These are phyloP conservation scores for Onychorhynchus coronatus DNA, from an alignment of 2,113 vertebrate species.

Conservation along the genomic window DNA sequence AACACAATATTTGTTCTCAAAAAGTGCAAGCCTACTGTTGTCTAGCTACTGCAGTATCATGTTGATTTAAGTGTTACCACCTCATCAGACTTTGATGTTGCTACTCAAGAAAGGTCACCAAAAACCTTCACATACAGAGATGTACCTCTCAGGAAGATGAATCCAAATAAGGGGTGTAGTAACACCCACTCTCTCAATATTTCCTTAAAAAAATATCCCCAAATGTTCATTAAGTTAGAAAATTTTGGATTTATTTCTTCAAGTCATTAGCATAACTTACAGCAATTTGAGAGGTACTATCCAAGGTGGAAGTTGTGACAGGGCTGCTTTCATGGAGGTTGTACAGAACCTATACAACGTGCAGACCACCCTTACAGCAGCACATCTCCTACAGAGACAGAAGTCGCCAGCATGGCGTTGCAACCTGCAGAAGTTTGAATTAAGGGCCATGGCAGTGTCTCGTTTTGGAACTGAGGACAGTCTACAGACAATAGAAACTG, in stretches of 20 bases:
- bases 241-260: not conserved
- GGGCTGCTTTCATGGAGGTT: not conserved
- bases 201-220: not conserved
- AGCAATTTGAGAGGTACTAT: not conserved
- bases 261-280: not conserved
- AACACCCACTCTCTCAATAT: not conserved
- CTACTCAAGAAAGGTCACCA: not conserved
- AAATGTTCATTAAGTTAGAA: not conserved
- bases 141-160: not conserved
- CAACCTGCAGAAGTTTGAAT: not conserved
- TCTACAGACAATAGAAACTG: not conserved
- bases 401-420: not conserved
- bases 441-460: fast-evolving
- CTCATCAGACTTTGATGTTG: not conserved
- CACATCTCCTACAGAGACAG: not conserved
- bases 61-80: not conserved
- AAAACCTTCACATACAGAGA: not conserved
- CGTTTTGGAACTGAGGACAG: not conserved
- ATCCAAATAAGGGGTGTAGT: not conserved
- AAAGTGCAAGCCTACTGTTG: not conserved
- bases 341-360: not conserved
- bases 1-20: not conserved
- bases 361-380: not conserved
- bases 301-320: not conserved
- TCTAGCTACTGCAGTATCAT: not conserved